These are phyloP conservation scores for Jordanella pulchra DNA, from an alignment of 2,797 vertebrate species.

Conservation along the genomic window DNA sequence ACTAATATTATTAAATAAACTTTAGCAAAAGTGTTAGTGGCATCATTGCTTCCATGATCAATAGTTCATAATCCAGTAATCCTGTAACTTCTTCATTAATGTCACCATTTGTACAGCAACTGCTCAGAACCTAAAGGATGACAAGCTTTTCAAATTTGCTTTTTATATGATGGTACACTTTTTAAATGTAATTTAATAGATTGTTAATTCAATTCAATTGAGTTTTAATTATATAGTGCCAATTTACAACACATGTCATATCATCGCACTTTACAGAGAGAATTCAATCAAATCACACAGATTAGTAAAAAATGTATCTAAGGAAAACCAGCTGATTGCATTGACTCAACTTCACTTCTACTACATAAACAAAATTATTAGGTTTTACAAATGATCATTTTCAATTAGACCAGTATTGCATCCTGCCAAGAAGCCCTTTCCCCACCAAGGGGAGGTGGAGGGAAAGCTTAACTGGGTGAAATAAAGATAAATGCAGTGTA, in stretches of 20 bases:
- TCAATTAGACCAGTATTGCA: neutral
- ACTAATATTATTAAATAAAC: slow-evolving; percentile 23
- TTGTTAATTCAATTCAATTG: no score
- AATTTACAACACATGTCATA: no score
- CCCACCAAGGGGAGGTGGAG: slow-evolving; percentile 48
- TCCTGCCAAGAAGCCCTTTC: slow-evolving; percentile 21
- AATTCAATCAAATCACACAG: no score
- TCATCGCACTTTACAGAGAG: no score
- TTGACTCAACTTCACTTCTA: no score
- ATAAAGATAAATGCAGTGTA: neutral
- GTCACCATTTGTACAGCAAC: neutral
- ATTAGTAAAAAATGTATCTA: no score
- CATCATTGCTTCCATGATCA: neutral
- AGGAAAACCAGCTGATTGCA: no score
- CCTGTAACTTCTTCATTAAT: neutral
- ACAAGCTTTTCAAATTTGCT: neutral
- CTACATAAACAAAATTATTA: no score
- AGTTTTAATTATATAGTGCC: no score
- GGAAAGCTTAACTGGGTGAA: neutral
- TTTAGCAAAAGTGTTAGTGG: neutral
- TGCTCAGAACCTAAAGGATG: neutral
- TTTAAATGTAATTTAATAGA: no score
- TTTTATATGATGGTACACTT: no score
- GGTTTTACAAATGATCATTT: no score
- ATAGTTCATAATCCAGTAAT: neutral